A percentile compares a stretch with the other conserved stretches of the same genome.
phyloP scores from a whole-genome alignment of 2,113 vertebrate genomes.

The Fukomys damarensis region DNA sequence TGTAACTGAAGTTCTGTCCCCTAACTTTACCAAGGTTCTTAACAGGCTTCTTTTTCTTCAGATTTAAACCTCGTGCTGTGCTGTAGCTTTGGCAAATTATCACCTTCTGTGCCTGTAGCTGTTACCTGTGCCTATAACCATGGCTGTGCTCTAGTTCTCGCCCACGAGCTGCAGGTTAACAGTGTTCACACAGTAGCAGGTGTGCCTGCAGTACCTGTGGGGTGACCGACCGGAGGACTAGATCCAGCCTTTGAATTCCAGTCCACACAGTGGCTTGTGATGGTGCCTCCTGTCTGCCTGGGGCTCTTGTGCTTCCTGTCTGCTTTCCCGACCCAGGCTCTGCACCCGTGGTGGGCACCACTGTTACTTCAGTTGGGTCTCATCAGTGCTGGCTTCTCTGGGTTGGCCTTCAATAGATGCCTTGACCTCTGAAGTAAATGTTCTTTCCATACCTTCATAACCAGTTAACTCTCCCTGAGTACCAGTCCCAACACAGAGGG shows the following conservation, averaged over 20 bases:
- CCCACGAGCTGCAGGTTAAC: not conserved
- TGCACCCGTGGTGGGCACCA: not conserved
- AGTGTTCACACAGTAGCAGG: too few relatives aligned
- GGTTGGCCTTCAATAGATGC: not conserved
- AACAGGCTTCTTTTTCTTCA: not conserved
- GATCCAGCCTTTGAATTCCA: not conserved
- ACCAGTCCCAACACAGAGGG: not conserved
- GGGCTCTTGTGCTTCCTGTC: not conserved
- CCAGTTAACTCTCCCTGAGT: not conserved
- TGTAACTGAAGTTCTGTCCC: not conserved
- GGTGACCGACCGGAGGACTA: not conserved
- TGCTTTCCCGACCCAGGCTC: not conserved
- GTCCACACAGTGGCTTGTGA: not conserved
- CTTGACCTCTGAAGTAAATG: constrained; percentile 51
- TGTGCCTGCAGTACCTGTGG: not conserved
- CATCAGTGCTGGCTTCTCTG: not conserved
- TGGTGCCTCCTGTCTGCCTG: not conserved
- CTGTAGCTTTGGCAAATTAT: not conserved
- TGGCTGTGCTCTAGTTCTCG: not conserved
- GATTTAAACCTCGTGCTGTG: not conserved
- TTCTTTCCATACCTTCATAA: not conserved
- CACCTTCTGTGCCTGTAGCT: not conserved
- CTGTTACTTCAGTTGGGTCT: constrained; percentile 27
- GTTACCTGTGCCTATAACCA: not conserved
- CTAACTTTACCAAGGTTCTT: not conserved